These are phyloP conservation scores for Brachionus angularis DNA, from an alignment of 1,140 invertebrate species.

Conservation along the genomic window DNA sequence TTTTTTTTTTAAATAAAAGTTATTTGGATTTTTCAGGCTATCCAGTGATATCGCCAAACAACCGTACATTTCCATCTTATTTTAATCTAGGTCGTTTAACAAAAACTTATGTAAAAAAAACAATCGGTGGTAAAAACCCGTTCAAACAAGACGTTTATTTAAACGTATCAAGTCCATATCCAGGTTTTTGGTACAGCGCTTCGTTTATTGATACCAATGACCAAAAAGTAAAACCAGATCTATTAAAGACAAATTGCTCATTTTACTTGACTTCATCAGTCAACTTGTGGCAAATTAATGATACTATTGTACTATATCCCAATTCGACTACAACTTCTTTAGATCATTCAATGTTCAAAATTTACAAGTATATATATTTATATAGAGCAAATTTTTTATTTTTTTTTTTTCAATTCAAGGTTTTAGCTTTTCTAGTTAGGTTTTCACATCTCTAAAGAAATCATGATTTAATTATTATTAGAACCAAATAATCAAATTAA, in stretches of 20 bases:
- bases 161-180: conserved; percentile 26
- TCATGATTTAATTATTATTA: too few relatives aligned
- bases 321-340: not conserved
- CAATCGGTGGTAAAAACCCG: conserved; percentile 3
- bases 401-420: too few relatives aligned
- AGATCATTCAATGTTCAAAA: conserved; percentile 33
- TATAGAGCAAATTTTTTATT: too few relatives aligned
- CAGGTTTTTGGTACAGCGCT: conserved; percentile 32
- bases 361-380: too few relatives aligned
- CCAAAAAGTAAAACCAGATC: conserved; percentile 29
- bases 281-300: conserved; percentile 39
- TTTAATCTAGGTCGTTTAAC: conserved; percentile 21
- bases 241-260: conserved; percentile 38
- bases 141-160: conserved; percentile 8
- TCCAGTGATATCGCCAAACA: conserved; percentile 34
- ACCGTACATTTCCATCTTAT: conserved; percentile 36
- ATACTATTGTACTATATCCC: conserved; percentile 28
- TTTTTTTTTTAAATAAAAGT: not conserved
- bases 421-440: too few relatives aligned
- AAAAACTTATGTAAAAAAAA: conserved; percentile 25
- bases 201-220: conserved; percentile 17
- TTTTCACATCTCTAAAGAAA: too few relatives aligned
- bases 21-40: conserved; percentile 31
- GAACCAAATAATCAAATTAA: too few relatives aligned
- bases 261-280: conserved; percentile 23